Evolutionary conservation across 2,113 vertebrate genomes (phyloP).

Genomic region (Sorex fumeus): DNA sequence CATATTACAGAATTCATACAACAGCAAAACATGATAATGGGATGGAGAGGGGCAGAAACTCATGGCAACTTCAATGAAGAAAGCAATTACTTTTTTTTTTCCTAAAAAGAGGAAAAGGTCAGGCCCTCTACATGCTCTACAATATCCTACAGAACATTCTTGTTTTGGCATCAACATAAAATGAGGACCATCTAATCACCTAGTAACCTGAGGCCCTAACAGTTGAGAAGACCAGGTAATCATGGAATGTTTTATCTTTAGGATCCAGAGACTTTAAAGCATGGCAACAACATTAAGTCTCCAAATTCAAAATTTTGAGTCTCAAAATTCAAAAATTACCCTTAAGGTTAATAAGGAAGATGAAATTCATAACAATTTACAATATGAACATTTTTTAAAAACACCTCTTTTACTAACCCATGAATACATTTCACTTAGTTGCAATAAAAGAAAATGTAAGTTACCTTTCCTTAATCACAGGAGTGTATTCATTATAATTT

Average conservation of each 20-base stretch:
- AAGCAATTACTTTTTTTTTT: background rate
- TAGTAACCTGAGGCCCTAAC: background rate
- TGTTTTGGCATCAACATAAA: background rate
- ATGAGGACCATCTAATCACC: background rate
- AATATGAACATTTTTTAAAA: background rate
- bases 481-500: background rate
- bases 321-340: slow-evolving; percentile 20
- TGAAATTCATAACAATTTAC: background rate
- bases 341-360: slow-evolving; percentile 27
- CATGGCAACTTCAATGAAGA: background rate
- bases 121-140: background rate
- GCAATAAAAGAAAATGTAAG: background rate
- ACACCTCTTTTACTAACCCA: slow-evolving; percentile 17
- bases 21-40: background rate
- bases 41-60: background rate
- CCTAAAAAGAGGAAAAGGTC: background rate
- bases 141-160: background rate
- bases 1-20: background rate
- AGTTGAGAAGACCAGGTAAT: background rate
- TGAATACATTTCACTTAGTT: slow-evolving; percentile 12
- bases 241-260: background rate
- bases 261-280: background rate
- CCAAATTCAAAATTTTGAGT: slow-evolving; percentile 38
- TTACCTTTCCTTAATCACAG: background rate
- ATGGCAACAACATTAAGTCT: background rate